Evolutionary conservation across 2,888 invertebrate species (phyloP), one percentile per base, ranked within the genome.

Genomic region (Bellardia bayeri): DNA sequence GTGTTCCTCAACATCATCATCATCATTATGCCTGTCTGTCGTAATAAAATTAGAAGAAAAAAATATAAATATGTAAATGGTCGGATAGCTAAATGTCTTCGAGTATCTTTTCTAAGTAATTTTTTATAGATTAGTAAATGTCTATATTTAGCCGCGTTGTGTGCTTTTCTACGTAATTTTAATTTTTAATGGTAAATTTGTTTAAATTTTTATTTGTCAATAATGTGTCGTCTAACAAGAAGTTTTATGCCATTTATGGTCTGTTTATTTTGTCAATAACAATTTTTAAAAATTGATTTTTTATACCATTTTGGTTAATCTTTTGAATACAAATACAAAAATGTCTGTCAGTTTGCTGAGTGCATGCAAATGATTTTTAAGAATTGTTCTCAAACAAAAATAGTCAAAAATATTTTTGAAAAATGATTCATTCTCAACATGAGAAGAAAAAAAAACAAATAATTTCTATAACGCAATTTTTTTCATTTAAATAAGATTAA

Each of bases 211-310:
- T 11, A 72, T 74, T 79, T 79, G 58, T 58, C 42, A 84, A 72
- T 72, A 79, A 72, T 49, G 33, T 78, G 45, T 54, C 14, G n/a
- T 33, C 58, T 40, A 37, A 66, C 56, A 72, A 72, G 61, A 30
- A 84, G 56, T 68, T 71, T 78, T 56, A 64, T 54, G 37, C 49
- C 76, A 40, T 72, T 78, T 78, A 64, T 83, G 78, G 64, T 13
- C 42, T 23, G 49, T 78, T 83, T 42, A 66, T 45, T 45, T 37
- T 23, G 23, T 66, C 11, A 9, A 13, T 40, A 79, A 79, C 45
- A 9, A 58, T 64, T 61, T 51, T 49, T 64, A 23, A 64, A 51
- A 14, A 14, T 45, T 37, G 58, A 40, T 33, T 37, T 45, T 66
- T 54, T 14, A 54, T 3, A 40, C 16, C 66, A 23, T 64, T 56